Conservation (phyloP, 2,113 vertebrate genomes). For the Alces alces region DNA sequence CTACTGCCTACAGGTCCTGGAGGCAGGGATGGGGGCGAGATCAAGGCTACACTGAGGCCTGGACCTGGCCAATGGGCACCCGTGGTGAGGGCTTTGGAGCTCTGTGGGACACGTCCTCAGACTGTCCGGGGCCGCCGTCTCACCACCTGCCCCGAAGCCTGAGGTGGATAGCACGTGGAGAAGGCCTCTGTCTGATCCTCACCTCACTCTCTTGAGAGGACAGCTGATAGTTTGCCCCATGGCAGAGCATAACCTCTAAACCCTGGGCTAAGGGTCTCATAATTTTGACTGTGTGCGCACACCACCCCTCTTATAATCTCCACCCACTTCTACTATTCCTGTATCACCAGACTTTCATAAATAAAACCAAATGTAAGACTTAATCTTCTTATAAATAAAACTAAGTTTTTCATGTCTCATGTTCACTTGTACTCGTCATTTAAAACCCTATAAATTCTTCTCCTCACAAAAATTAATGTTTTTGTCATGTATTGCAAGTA, state of each 20-base stretch:
- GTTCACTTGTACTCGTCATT: background rate
- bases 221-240: background rate
- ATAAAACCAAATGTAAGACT: background rate
- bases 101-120: background rate
- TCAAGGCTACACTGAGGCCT: background rate
- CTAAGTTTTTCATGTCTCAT: background rate
- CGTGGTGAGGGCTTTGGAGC: background rate
- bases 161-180: background rate
- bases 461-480: background rate
- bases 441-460: background rate
- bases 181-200: background rate
- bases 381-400: background rate
- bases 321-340: background rate
- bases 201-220: background rate
- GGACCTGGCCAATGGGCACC: background rate
- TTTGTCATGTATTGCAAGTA: background rate
- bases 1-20: background rate
- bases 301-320: background rate
- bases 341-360: background rate
- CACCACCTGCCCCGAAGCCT: background rate
- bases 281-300: background rate
- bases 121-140: fast-evolving
- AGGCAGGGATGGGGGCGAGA: background rate
- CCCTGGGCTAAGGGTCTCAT: background rate
- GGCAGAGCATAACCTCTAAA: background rate